Evolutionary conservation across 2,888 invertebrate species (phyloP).

Genomic region (Euzophera pinguis): DNA sequence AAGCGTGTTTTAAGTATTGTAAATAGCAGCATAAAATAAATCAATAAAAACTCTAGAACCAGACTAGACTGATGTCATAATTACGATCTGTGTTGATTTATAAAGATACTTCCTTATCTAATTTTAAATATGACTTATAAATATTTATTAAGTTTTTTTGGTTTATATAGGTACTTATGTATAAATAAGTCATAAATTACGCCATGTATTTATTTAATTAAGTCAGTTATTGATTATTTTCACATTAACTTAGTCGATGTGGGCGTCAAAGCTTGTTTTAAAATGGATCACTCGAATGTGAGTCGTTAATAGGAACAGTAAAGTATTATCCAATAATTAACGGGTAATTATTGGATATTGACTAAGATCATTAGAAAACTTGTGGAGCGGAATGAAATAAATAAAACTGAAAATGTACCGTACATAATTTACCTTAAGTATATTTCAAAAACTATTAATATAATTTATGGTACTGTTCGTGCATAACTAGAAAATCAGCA

Average conservation of each 20-base stretch:
- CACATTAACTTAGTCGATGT: constrained; percentile 27
- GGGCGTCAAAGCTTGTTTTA: constrained; percentile 50
- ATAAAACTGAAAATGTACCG: no score
- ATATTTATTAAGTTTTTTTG: constrained; percentile 18
- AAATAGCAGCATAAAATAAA: background rate
- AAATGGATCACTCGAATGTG: constrained; percentile 36
- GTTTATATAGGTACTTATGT: constrained; percentile 19
- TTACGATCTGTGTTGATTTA: background rate
- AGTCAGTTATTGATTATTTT: constrained; percentile 47
- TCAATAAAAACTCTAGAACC: background rate
- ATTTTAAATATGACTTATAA: constrained; percentile 33
- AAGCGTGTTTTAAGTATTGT: background rate
- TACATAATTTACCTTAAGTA: no score
- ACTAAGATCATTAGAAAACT: constrained; percentile 10
- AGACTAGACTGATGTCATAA: background rate
- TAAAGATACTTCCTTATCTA: constrained; percentile 11
- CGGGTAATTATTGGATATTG: no score
- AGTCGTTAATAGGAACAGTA: constrained; percentile 25
- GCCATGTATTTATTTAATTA: constrained; percentile 52
- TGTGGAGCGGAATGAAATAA: no score
- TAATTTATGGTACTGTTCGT: no score
- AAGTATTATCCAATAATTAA: constrained; percentile 14
- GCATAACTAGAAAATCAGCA: no score
- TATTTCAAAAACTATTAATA: no score
- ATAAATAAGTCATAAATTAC: constrained; percentile 26